Evolutionary conservation across 2,888 invertebrate genomes (phyloP).

Genomic region (Ichneumon xanthorius): DNA sequence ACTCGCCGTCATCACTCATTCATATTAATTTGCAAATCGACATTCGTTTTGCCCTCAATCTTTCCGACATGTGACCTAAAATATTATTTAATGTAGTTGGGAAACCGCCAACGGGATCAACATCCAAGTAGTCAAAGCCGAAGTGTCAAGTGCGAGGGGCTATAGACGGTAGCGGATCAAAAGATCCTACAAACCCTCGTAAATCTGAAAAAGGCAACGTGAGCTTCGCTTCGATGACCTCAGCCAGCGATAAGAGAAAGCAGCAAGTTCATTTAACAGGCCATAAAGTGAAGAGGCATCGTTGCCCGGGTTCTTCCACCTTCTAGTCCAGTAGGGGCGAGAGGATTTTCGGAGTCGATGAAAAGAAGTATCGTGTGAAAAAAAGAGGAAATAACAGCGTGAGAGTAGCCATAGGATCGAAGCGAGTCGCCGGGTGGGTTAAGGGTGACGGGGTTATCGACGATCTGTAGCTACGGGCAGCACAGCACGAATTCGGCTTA

Average conservation of each 20-base stretch:
- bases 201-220: slow-evolving; percentile 75
- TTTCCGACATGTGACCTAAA: background rate
- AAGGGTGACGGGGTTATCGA: slow-evolving; percentile 68
- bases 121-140: slow-evolving; percentile 26
- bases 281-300: slow-evolving; percentile 79
- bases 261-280: slow-evolving; percentile 83
- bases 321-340: slow-evolving; percentile 45
- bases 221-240: slow-evolving; percentile 77
- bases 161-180: slow-evolving; percentile 62
- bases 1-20: slow-evolving; percentile 47
- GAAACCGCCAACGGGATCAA: slow-evolving; percentile 51
- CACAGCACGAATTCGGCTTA: slow-evolving; percentile 61
- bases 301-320: slow-evolving; percentile 57
- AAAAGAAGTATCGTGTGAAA: slow-evolving; percentile 45
- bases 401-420: slow-evolving; percentile 37
- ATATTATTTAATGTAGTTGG: slow-evolving; percentile 31
- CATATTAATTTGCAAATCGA: slow-evolving; percentile 46
- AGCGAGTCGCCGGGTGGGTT: slow-evolving; percentile 54
- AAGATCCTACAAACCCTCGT: slow-evolving; percentile 77
- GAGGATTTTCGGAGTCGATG: slow-evolving; percentile 57
- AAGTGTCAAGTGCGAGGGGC: slow-evolving; percentile 65
- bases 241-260: slow-evolving; percentile 81
- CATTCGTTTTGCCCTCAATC: background rate
- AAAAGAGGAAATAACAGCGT: slow-evolving; percentile 27
- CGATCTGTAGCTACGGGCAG: slow-evolving; percentile 61